A percentile compares a stretch with the other conserved stretches of the same genome.
Conservation (phyloP, 1,140 invertebrate species). For the Sinonovacula constricta region DNA sequence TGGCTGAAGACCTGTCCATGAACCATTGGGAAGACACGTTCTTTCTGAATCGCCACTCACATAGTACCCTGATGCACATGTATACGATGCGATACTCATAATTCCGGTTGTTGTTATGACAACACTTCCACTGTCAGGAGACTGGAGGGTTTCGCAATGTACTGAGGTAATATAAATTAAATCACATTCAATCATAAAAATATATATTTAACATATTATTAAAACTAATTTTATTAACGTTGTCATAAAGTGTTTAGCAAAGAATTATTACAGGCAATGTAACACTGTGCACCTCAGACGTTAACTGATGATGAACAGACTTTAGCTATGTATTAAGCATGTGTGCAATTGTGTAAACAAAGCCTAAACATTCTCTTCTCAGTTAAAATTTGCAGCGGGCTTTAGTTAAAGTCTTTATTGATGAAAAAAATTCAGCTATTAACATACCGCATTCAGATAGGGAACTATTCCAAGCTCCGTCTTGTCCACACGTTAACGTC, state of each 20-base stretch:
- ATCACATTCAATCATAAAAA: too few species aligned
- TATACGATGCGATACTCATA: background rate
- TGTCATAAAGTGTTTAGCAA: background rate
- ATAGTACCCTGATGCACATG: constrained; percentile 14
- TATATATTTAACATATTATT: background rate
- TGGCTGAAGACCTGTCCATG: constrained; percentile 16
- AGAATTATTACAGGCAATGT: background rate
- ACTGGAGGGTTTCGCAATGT: background rate
- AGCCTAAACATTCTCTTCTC: too few species aligned
- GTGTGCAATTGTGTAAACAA: too few species aligned
- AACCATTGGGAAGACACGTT: constrained; percentile 14
- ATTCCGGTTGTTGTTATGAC: constrained; percentile 21
- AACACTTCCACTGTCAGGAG: background rate
- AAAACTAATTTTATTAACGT: background rate
- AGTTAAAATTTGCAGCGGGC: too few species aligned
- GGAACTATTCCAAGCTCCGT: background rate
- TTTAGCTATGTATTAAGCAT: too few species aligned
- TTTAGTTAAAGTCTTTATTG: too few species aligned
- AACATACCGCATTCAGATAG: background rate
- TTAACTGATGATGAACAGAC: too few species aligned
- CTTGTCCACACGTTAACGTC: background rate
- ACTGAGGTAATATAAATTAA: constrained; percentile 23
- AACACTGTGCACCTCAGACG: too few species aligned
- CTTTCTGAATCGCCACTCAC: constrained; percentile 11
- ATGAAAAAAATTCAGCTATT: too few species aligned